Evolutionary conservation across 2,113 vertebrate species (phyloP), one percentile per base, ranked within the genome.

Genomic region (Passer domesticus): DNA sequence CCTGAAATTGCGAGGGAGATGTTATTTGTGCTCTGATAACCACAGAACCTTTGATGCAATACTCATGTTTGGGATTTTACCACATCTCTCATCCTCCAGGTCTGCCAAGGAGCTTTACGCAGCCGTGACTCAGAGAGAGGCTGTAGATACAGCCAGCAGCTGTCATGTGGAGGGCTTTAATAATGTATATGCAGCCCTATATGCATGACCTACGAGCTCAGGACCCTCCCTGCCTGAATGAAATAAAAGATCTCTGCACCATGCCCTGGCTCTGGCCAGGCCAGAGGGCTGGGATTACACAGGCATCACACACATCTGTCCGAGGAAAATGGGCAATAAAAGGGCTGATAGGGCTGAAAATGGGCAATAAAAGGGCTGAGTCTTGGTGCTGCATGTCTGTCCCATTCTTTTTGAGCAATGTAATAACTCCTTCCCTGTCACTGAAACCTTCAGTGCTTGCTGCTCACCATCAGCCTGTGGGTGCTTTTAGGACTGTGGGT

Each of bases 21-120:
- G 69, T 83, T 89, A 64, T 17, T 88, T 84, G 73, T 12, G 8
- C 79, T 91, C 60, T 90, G 92, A 67, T 87, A 79, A 73, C 49
- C 46, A 30, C 77, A 55, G 50, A 69, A 58, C 64, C 81, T 73
- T 90, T 89, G 94, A 93, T 89, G 92, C 73, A 68, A 74, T 79
- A 74, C 92, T 89, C 37, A 5, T 93, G 90, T 83, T 90, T 59
- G 86, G 81, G 94, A 78, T 96, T 96, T 93, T 86, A 95, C 87
- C 94, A 88, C 25, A 3, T 80, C 88, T 92, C 76, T 87, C 73
- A 92, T 90, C 63, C 91, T 84, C 74, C 94, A 76, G 91, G 90
- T 85, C 92, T 96, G 67, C 76, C 78, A 85, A 66, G 70, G 87
- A 92, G 67, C 58, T 92, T 83, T 86, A 79, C 1, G 1, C 83